Evolutionary conservation across 1,140 invertebrate species (phyloP), one percentile per base, ranked within the genome.

Genomic region (Rhagoletis zephyria): DNA sequence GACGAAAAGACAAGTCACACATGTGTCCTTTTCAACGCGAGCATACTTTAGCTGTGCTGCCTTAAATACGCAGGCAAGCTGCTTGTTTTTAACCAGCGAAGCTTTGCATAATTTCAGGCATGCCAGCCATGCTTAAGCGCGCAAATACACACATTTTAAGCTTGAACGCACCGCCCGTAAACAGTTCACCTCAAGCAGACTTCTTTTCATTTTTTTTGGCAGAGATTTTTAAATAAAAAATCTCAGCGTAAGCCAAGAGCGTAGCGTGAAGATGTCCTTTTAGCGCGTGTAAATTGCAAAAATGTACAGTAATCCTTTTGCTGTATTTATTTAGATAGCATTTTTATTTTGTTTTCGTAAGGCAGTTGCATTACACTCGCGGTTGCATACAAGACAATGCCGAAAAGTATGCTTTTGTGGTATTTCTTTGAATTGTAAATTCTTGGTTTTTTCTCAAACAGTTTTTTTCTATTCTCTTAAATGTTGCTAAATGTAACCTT

Each of bases 321-420:
- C 74, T 59, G 16, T 51, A 30, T 56, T 81, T 81, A 81, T 81
- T 51, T 81, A 56, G 74, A 56, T 81, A 81, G 12, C 45, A 81
- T 67, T 67, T 30, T 30, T 30, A 30, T 30, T 30, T 30, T 56
- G 3, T 81, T 42, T 81, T 81, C 56, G 51, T 7, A n/a, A 56
- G 74, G 16, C 74, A 81, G 74, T 12, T 81, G 74, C 51, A 48
- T 81, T 51, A 2, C 19, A 48, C 42, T 51, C 74, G 48, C 74
- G 74, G 48, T 81, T 81, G 16, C 42, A 74, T 1, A 74, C 16
- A 48, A 74, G 48, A 81, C 74, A 81, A 81, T 81, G 74, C 48
- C 74, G n/a, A 56, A 51, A 81, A 81, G 74, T 81, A 81, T 81
- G 74, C 74, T 81, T 81, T 81, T 81, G 74, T 81, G 16, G 74